phyloP scores from a whole-genome alignment of 2,888 invertebrate species.

The Agrochola circellaris region DNA sequence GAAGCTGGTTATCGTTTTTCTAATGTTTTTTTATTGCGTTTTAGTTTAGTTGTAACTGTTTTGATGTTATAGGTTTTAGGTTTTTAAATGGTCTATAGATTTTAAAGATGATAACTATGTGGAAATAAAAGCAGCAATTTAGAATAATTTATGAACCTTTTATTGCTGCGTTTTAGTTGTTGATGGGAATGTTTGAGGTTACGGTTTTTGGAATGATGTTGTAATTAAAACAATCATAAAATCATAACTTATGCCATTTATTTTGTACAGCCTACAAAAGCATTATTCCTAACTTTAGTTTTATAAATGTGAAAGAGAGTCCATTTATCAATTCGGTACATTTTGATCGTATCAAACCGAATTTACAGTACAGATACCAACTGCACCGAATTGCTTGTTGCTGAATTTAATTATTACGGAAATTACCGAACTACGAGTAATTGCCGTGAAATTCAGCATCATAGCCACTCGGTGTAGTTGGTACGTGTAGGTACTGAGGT shows the following conservation, averaged over 20 bases:
- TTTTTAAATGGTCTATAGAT: conserved; percentile 6
- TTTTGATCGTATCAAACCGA: background rate
- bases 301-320: background rate
- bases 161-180: background rate
- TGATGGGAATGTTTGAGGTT: background rate
- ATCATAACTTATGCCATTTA: background rate
- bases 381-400: background rate
- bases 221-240: background rate
- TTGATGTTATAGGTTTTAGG: background rate
- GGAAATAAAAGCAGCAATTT: conserved; percentile 9
- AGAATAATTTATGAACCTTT: background rate
- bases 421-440: background rate
- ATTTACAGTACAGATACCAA: background rate
- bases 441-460: background rate
- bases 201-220: background rate
- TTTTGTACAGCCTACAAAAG: background rate
- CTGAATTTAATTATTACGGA: background rate
- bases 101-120: background rate
- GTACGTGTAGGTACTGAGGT: background rate
- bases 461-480: background rate
- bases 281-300: background rate
- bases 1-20: conserved; percentile 42
- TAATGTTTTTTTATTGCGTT: conserved; percentile 24
- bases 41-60: conserved; percentile 11
- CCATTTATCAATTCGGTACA: background rate